These are phyloP conservation scores for Muntiacus muntjak DNA, from an alignment of 2,113 vertebrate species.

Conservation along the genomic window DNA sequence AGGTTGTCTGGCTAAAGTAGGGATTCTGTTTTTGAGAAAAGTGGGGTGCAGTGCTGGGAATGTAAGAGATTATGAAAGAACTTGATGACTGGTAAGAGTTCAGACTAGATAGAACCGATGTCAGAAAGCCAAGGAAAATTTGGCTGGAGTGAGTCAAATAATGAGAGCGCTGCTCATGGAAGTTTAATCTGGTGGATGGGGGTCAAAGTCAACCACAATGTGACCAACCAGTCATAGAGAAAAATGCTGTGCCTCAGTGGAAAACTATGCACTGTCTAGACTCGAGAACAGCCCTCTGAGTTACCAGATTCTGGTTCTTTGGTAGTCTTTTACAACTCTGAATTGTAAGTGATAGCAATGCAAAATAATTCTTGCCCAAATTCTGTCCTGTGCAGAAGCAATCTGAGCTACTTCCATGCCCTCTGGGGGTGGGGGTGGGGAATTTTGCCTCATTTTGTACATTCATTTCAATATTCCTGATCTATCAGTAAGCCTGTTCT, in stretches of 20 bases:
- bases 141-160: background rate
- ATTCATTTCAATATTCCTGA: background rate
- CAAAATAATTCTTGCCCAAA: background rate
- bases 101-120: background rate
- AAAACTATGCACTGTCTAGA: background rate
- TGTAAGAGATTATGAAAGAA: background rate
- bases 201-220: background rate
- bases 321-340: background rate
- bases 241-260: background rate
- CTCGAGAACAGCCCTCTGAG: background rate
- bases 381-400: background rate
- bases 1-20: background rate
- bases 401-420: background rate
- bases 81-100: background rate
- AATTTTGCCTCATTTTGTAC: background rate
- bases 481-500: background rate
- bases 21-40: background rate
- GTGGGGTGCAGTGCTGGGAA: background rate
- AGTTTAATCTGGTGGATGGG: background rate
- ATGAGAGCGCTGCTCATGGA: background rate
- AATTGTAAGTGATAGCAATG: background rate
- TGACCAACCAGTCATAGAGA: background rate
- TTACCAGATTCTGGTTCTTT: background rate
- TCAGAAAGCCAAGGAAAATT: background rate
- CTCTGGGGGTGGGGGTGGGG: fast-evolving